Conservation (phyloP, 2,113 vertebrate genomes). For the Ranitomeya imitator region DNA sequence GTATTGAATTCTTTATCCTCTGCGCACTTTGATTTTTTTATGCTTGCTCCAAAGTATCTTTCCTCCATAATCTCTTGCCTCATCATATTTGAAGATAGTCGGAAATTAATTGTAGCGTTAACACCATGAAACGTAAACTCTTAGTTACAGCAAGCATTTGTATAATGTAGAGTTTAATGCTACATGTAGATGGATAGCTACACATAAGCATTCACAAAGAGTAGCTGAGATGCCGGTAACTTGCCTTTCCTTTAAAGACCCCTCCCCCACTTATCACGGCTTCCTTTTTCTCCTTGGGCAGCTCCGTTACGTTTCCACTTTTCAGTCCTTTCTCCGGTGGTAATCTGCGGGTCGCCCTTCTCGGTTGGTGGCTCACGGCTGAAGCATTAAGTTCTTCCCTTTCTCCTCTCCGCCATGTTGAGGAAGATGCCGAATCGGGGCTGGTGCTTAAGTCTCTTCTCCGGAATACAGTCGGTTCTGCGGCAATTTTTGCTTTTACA, state of each 20-base stretch:
- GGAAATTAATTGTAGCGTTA: too few species aligned
- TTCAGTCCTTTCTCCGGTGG: slow-evolving; percentile 11
- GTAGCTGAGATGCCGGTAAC: neutral
- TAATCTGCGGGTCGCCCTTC: neutral
- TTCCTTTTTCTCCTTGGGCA: slow-evolving; percentile 12
- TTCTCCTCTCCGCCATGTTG: slow-evolving; percentile 11
- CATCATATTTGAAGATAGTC: too few species aligned
- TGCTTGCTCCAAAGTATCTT: too few species aligned
- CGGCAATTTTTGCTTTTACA: neutral
- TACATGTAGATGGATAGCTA: neutral
- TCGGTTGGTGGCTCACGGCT: neutral
- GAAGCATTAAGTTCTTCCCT: neutral
- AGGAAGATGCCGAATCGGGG: slow-evolving; percentile 48
- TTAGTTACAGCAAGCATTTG: too few species aligned
- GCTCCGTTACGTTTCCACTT: neutral
- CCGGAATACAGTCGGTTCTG: neutral
- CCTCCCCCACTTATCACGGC: neutral
- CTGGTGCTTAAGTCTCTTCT: slow-evolving; percentile 52
- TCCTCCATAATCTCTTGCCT: too few species aligned
- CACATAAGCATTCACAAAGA: neutral
- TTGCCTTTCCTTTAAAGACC: slow-evolving; percentile 5
- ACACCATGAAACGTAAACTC: too few species aligned
- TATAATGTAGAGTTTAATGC: neutral
- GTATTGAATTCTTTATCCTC: too few species aligned
- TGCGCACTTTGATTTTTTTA: too few species aligned